phyloP scores from a whole-genome alignment of 2,113 vertebrate genomes.

The Scytalopus superciliaris region DNA sequence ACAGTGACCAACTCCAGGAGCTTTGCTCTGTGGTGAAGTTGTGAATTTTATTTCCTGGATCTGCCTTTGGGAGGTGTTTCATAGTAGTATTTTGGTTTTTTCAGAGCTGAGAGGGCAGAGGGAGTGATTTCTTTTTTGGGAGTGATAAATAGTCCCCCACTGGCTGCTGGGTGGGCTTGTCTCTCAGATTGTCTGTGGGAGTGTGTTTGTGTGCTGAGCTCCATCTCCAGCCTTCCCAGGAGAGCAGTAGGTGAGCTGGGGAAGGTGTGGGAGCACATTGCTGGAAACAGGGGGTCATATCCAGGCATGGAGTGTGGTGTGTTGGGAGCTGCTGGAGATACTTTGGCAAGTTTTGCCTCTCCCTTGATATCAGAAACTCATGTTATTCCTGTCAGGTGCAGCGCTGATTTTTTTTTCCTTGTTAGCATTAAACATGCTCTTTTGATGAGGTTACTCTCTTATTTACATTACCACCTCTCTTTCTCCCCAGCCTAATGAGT shows the following conservation, averaged over 20 bases:
- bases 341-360: not conserved
- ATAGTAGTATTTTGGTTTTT: no score
- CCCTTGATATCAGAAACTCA: not conserved
- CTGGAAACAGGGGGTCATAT: not conserved
- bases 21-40: accelerated
- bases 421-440: not conserved
- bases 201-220: not conserved
- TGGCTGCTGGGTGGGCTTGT: not conserved
- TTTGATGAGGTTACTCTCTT: not conserved
- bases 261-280: not conserved
- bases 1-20: not conserved
- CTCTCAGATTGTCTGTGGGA: not conserved
- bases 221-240: not conserved
- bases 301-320: accelerated
- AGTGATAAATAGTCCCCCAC: accelerated
- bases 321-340: not conserved
- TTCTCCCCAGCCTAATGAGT: not conserved
- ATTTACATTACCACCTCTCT: not conserved
- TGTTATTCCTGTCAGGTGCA: not conserved
- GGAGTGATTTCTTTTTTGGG: not conserved
- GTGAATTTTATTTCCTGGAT: not conserved
- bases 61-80: not conserved
- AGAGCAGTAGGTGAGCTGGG: accelerated
- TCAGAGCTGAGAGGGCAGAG: not conserved
- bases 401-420: not conserved